Base-by-base conservation (phyloP, 2,888 invertebrate genomes). In the Endomychus coccineus region DNA sequence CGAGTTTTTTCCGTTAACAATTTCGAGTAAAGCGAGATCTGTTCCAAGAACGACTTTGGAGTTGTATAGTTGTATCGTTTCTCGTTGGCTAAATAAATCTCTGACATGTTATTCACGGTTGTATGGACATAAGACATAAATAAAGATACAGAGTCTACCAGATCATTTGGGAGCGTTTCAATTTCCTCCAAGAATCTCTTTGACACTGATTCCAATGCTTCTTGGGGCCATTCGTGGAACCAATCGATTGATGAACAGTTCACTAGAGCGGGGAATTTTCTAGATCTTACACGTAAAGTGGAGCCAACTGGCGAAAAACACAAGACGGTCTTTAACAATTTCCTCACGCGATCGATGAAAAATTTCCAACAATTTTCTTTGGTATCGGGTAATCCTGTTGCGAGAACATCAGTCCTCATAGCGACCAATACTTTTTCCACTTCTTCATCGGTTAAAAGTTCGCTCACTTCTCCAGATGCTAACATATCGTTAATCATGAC, bases 201-300 rank as follows among this genome's bases (percentile, higher is more conserved):
- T 7, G 92, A 90, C 1, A 96, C 95, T 19, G 91, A 91, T 44
- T 83, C 76, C 52, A 96, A 68, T 16, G 95, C 95, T 58, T 91
- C 85, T 56, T 78, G 76, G 0, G 95, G 95, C 95, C 95, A 96
- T 58, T 92, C 89, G 61, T 95, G 92, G 68, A 95, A 95, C 94
- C 95, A 95, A 65, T 95, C 83, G 46, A 95, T 92, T 10, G 87
- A 79, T 0, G 92, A 89, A 59, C 91, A 91, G 68, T 88, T 95
- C 10, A 90, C 85, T 17, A 96, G 69, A 0, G 95, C 91, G 0
- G 95, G 95, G 68, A 96, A 96, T 65, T 94, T 91, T 34, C 95
- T 75, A 3, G 87, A 83, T 36, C 95, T 75, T 10, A 90, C 71
- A 33, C 95, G 71, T 11, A 96, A 69, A 0, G 89, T 91, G 0